A percentile compares a stretch with the other conserved stretches of the same genome.
Conservation (phyloP, 2,113 vertebrate genomes). For the Chamaetylas fuelleborni region DNA sequence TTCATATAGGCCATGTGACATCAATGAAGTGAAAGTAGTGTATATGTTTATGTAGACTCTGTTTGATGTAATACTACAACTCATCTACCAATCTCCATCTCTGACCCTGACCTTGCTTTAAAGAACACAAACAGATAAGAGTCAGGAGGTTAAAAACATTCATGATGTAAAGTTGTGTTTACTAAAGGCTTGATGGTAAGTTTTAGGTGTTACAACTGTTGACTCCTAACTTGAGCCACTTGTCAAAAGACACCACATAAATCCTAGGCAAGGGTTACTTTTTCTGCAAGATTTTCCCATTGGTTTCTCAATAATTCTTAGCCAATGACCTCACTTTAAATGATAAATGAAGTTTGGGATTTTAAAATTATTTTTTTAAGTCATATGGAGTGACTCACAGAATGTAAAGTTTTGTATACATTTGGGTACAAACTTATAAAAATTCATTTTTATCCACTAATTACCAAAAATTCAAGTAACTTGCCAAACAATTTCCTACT, state of each 20-base stretch:
- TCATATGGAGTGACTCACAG: neutral
- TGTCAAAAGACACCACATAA: neutral
- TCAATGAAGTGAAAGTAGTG: neutral
- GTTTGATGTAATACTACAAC: conserved; percentile 53
- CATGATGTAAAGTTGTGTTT: conserved; percentile 4
- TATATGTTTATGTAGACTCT: neutral
- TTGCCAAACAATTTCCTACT: neutral
- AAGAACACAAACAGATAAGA: conserved; percentile 45
- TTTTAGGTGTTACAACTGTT: neutral
- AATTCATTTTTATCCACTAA: neutral
- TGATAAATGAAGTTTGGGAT: neutral
- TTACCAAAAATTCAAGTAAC: neutral
- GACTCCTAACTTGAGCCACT: neutral
- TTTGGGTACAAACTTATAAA: neutral
- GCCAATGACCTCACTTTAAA: neutral
- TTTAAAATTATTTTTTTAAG: neutral
- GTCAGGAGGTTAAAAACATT: conserved; percentile 16
- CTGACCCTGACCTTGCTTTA: conserved; percentile 17
- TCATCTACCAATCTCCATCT: neutral
- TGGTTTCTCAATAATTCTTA: neutral
- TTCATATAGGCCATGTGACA: neutral
- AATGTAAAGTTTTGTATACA: neutral
- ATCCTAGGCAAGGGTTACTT: neutral
- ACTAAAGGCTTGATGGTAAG: neutral
- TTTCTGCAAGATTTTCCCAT: neutral